Evolutionary conservation across 1,140 invertebrate species (phyloP).

Genomic region (Drosophila navojoa): DNA sequence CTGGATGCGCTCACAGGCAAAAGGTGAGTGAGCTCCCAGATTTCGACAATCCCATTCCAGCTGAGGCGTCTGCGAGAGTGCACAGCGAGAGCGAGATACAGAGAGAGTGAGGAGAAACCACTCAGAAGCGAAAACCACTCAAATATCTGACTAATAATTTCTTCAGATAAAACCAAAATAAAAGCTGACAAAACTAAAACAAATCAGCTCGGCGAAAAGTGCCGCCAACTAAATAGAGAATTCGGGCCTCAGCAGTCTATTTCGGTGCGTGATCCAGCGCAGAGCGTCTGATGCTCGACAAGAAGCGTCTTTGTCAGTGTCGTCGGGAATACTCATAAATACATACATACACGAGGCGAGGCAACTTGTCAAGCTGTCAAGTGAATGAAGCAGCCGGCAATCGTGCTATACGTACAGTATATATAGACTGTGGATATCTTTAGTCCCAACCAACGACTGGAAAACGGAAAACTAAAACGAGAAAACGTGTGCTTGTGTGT

Average conservation of each 20-base stretch:
- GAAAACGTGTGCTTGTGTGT: conserved; percentile 24
- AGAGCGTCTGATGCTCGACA: conserved; percentile 51
- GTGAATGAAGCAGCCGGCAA: conserved; percentile 52
- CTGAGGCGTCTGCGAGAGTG: conserved; percentile 4
- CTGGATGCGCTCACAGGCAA: conserved; percentile 76
- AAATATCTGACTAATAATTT: conserved; percentile 30
- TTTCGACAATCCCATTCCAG: neutral
- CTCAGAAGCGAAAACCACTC: conserved; percentile 12
- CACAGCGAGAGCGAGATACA: neutral
- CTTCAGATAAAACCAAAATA: conserved; percentile 48
- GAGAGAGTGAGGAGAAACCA: neutral
- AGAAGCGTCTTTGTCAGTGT: conserved; percentile 4
- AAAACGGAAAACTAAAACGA: conserved; percentile 20
- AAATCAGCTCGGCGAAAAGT: conserved; percentile 25
- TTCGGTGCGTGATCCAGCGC: conserved; percentile 82
- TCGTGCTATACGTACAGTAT: conserved; percentile 15
- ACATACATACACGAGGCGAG: conserved; percentile 11
- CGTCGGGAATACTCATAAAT: conserved; percentile 19
- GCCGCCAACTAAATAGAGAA: conserved; percentile 9
- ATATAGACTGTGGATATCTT: conserved; percentile 23
- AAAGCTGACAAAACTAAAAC: conserved; percentile 52
- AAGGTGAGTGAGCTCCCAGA: conserved; percentile 56
- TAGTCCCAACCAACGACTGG: conserved; percentile 38
- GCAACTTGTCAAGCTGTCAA: conserved; percentile 75
- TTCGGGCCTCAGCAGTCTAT: conserved; percentile 65